Percentiles rank a stretch among this genome's conserved stretches.
Evolutionary conservation across 1,140 invertebrate genomes (phyloP).

Genomic region (Xylocopa sonorina): DNA sequence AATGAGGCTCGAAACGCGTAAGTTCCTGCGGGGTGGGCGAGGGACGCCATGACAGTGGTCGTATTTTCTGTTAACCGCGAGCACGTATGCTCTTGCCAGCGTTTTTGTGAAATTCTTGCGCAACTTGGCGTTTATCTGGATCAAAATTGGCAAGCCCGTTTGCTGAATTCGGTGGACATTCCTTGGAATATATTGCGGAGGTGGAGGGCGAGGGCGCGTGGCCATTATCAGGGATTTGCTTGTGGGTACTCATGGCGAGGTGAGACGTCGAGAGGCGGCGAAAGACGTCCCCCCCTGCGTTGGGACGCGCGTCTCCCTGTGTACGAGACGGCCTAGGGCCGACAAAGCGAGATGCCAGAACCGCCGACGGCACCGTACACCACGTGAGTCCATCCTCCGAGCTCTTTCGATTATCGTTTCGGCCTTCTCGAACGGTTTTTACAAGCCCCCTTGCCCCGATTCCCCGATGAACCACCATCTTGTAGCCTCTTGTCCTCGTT

Average conservation of each 20-base stretch:
- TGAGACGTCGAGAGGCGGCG: conserved; percentile 72
- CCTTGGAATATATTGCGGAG: conserved; percentile 44
- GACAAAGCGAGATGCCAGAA: conserved; percentile 70
- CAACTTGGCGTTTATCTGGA: conserved; percentile 28
- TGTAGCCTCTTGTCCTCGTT: conserved; percentile 78
- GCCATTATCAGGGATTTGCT: conserved; percentile 73
- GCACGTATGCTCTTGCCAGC: conserved; percentile 51
- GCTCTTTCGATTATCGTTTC: conserved; percentile 31
- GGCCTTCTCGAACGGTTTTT: conserved; percentile 30
- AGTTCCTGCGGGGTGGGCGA: conserved; percentile 69
- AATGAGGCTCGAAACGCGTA: conserved; percentile 53
- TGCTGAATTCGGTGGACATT: conserved; percentile 31
- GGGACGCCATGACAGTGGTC: conserved; percentile 75
- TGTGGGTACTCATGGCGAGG: conserved; percentile 71
- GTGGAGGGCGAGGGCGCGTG: conserved; percentile 59
- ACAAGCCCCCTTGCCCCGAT: conserved; percentile 49
- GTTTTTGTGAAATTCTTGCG: conserved; percentile 62
- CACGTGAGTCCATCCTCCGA: conserved; percentile 74
- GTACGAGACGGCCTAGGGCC: conserved; percentile 63
- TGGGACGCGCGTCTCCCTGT: conserved; percentile 69
- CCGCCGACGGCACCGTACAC: conserved; percentile 73
- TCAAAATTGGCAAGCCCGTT: conserved; percentile 40
- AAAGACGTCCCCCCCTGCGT: conserved; percentile 75
- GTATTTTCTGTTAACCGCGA: conserved; percentile 71
- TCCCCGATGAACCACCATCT: conserved; percentile 74